Evolutionary conservation across 2,113 vertebrate species (phyloP).

Genomic region (Scopus umbretta): DNA sequence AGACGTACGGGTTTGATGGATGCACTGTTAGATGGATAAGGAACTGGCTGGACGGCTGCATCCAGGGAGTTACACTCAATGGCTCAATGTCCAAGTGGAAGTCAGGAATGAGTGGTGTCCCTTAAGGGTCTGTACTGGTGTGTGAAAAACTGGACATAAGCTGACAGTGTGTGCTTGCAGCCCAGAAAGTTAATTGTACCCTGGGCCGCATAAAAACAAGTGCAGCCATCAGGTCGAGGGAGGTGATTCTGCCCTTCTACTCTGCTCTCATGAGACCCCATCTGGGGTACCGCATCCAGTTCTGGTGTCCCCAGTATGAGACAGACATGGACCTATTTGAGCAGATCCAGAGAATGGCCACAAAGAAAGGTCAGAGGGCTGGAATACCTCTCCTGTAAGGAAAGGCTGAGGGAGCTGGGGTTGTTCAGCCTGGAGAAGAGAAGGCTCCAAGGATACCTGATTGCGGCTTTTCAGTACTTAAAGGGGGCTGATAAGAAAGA

Average conservation of each 20-base stretch:
- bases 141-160: not conserved
- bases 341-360: not conserved
- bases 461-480: not conserved
- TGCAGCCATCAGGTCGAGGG: accelerated
- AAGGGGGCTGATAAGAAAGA: not conserved
- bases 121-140: not conserved
- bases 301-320: not conserved
- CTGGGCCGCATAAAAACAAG: not conserved
- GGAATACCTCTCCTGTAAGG: not conserved
- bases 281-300: not conserved
- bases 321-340: not conserved
- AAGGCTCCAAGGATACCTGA: not conserved
- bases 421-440: not conserved
- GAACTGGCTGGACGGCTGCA: not conserved
- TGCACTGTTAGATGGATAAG: not conserved
- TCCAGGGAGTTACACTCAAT: not conserved
- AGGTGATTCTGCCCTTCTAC: not conserved
- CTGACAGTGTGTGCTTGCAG: not conserved
- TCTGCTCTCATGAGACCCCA: not conserved
- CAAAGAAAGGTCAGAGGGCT: not conserved
- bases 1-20: not conserved
- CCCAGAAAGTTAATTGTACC: not conserved
- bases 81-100: not conserved
- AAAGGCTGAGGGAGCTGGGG: not conserved
- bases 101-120: not conserved